Base-by-base conservation (phyloP, 2,797 vertebrate species). In the Arctocebus calabarensis region DNA sequence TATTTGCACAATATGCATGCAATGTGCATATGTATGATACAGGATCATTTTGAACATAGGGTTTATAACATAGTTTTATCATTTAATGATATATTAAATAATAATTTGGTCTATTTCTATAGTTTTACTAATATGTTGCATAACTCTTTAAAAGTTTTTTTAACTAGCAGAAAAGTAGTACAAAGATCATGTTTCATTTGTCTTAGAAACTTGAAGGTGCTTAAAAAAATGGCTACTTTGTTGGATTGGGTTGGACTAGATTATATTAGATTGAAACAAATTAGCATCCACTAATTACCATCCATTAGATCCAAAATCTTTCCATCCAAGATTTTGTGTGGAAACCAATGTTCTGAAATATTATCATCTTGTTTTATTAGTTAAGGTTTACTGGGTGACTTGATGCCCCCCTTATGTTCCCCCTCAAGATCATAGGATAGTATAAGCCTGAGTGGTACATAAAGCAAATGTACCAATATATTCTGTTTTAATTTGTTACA, bases 311-410 rank as follows among this genome's bases (percentile, higher is more conserved):
- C n/a, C n/a, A n/a, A n/a, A n/a, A n/a, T n/a, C n/a, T n/a, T n/a
- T n/a, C n/a, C n/a, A n/a, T n/a, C n/a, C n/a, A n/a, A n/a, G n/a
- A n/a, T n/a, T n/a, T n/a, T n/a, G n/a, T n/a, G n/a, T n/a, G n/a
- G n/a, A n/a, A n/a, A n/a, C n/a, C n/a, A 85, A 27, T 73, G 20
- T 93, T 75, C 7, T 96, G 37, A 79, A 91, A 74, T 85, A 55
- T 66, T 3, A 71, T 17, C 27, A 73, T 83, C 9, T 7, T 83
- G 23, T 86, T 71, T 93, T 71, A 52, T 71, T 84, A 84, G 32
- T 2, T 91, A 88, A 83, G 37, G 93, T 93, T 94, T 88, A 70
- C n/a, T 20, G 62, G 32, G 25, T 91, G 78, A 91, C 37, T 91
- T 88, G 32, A 64, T 93, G 23, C 74, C 5, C 11, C 40, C 10